Conservation (phyloP, 2,888 invertebrate genomes). For the Linnaemya vulpina region DNA sequence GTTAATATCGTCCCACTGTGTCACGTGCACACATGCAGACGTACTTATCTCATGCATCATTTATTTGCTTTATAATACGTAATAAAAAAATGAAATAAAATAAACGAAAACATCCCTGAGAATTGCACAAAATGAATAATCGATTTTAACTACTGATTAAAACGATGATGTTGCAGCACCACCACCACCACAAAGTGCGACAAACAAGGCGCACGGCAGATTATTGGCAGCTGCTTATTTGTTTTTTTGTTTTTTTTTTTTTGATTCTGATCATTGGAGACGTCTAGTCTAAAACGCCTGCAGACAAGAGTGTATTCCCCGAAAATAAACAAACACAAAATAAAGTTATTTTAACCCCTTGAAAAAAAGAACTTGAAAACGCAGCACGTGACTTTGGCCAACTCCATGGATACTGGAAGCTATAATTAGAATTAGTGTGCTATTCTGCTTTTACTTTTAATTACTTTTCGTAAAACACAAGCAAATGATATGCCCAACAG, state of each 20-base stretch:
- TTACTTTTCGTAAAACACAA: not conserved
- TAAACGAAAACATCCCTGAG: conserved; percentile 41
- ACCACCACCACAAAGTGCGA: not conserved
- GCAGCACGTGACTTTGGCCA: conserved; percentile 54
- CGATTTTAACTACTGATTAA: conserved; percentile 57
- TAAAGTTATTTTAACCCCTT: conserved; percentile 20
- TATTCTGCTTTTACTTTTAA: conserved; percentile 16
- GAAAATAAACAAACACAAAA: conserved; percentile 3
- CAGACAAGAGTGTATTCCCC: conserved; percentile 18
- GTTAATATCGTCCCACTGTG: not conserved
- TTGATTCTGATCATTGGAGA: conserved; percentile 17
- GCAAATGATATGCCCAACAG: not conserved
- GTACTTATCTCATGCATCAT: not conserved
- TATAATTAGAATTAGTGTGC: not conserved
- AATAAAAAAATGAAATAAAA: not conserved
- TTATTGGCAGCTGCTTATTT: conserved; percentile 63
- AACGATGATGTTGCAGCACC: conserved; percentile 38
- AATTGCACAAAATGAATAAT: conserved; percentile 34
- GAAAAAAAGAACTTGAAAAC: conserved; percentile 24
- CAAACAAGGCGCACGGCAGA: conserved; percentile 8
- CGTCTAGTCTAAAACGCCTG: conserved; percentile 18
- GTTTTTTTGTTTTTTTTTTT: conserved; percentile 3
- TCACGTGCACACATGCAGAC: not conserved
- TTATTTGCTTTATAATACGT: not conserved
- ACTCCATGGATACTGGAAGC: conserved; percentile 26